phyloP scores from a whole-genome alignment of 2,797 vertebrate genomes.

The Gypaetus barbatus region DNA sequence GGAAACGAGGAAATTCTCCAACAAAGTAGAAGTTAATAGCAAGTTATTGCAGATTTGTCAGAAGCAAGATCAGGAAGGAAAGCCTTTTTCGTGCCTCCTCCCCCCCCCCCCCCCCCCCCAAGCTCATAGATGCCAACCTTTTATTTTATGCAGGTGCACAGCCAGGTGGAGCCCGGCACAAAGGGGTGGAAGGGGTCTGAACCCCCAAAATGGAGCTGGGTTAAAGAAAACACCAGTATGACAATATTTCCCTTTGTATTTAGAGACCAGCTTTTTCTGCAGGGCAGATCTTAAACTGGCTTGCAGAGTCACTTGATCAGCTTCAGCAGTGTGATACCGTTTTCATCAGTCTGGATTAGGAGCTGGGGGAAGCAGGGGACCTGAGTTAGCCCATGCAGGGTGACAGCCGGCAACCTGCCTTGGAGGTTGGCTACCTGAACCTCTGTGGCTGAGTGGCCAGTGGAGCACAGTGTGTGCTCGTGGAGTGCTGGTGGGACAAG shows the following conservation, averaged over 20 bases:
- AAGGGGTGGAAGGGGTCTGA: not conserved
- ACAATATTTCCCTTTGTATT: not conserved
- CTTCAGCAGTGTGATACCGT: rapidly evolving
- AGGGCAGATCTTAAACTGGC: not conserved
- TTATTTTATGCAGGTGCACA: not conserved
- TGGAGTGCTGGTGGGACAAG: not conserved
- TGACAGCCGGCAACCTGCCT: not conserved
- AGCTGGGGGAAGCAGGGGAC: not conserved
- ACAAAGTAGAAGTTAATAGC: not conserved
- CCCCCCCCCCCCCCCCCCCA: too few species aligned
- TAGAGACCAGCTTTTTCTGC: not conserved
- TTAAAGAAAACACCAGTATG: not conserved
- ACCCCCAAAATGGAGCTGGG: not conserved
- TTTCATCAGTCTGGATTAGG: not conserved
- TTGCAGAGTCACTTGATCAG: too few species aligned
- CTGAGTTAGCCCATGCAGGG: not conserved
- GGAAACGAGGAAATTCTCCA: not conserved
- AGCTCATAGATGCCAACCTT: not conserved
- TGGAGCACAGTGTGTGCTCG: not conserved
- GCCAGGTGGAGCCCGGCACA: not conserved
- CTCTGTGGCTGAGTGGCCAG: rapidly evolving
- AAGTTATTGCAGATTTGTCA: not conserved
- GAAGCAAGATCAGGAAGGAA: not conserved
- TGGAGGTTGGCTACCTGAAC: not conserved
- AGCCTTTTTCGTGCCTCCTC: not conserved